A percentile compares a stretch with the other conserved stretches of the same genome.
Evolutionary conservation across 2,888 invertebrate genomes (phyloP).

Genomic region (Netelia virgata): DNA sequence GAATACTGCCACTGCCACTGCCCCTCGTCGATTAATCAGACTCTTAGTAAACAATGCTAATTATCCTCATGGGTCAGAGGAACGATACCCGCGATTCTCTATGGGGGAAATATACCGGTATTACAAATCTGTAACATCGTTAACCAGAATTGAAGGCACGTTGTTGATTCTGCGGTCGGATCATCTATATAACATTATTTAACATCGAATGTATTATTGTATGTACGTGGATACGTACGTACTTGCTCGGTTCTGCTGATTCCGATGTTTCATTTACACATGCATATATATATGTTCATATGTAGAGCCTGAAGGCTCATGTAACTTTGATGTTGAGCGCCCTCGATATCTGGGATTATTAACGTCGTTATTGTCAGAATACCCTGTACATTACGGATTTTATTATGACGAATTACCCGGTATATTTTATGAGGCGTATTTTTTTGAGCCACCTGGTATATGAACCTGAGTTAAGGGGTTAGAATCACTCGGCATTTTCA

Average conservation of each 20-base stretch:
- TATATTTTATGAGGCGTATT: too few relatives aligned
- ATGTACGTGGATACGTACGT: slow-evolving; percentile 10
- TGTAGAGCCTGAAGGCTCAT: too few relatives aligned
- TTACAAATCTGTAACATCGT: slow-evolving; percentile 79
- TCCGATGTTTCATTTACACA: slow-evolving; percentile 15
- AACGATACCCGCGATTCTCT: slow-evolving; percentile 66
- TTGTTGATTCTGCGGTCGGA: slow-evolving; percentile 64
- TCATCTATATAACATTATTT: slow-evolving; percentile 25
- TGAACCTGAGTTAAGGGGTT: too few relatives aligned
- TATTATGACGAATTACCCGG: too few relatives aligned
- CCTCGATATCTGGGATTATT: too few relatives aligned
- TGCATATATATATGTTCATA: neutral
- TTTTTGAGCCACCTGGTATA: too few relatives aligned
- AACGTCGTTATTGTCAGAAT: neutral
- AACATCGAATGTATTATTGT: neutral
- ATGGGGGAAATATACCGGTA: slow-evolving; percentile 71
- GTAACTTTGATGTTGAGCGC: too few relatives aligned
- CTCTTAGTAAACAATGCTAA: slow-evolving; percentile 82
- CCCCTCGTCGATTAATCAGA: slow-evolving; percentile 77
- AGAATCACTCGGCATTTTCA: too few relatives aligned
- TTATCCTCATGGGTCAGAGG: slow-evolving; percentile 75
- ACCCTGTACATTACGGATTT: neutral
- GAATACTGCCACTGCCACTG: slow-evolving; percentile 11
- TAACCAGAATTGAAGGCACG: slow-evolving; percentile 64
- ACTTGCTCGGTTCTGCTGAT: slow-evolving; percentile 52